Conservation (phyloP, 2,113 vertebrate species). For the Lophura nycthemera region DNA sequence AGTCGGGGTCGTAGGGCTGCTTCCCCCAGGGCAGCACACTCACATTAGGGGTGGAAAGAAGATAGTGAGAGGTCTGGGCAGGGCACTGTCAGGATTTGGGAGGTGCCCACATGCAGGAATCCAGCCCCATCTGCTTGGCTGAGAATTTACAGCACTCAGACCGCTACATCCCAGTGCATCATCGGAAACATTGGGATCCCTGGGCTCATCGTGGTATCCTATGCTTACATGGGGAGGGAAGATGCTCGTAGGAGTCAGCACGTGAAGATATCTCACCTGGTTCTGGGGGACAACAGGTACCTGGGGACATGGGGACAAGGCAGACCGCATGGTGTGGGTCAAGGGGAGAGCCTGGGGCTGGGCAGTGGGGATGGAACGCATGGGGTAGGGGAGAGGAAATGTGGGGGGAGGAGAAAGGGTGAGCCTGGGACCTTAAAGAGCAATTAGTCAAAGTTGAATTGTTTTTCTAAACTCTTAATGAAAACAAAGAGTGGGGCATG, state of each 20-base stretch:
- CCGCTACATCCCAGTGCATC: neutral
- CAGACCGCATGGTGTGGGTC: neutral
- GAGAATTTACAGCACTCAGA: fast-evolving
- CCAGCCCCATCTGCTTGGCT: neutral
- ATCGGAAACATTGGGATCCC: fast-evolving
- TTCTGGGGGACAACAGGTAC: neutral
- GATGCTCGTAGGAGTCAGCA: fast-evolving
- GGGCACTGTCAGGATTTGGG: neutral
- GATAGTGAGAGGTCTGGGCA: neutral
- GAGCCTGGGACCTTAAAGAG: conserved; percentile 70
- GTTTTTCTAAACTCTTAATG: conserved; percentile 79
- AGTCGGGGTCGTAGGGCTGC: neutral
- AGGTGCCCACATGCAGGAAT: neutral
- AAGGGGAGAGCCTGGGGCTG: neutral
- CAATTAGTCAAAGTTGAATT: conserved; percentile 75
- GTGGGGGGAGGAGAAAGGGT: conserved; percentile 63
- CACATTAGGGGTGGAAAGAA: neutral
- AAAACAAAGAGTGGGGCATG: conserved; percentile 79
- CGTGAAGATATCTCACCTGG: neutral
- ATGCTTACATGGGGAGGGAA: neutral
- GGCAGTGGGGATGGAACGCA: neutral
- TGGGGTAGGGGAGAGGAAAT: conserved; percentile 55
- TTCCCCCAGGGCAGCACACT: fast-evolving
- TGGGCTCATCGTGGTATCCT: fast-evolving
- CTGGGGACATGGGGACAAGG: neutral